Base-by-base conservation (phyloP, 2,888 invertebrate species). In the Lobophora halterata region DNA sequence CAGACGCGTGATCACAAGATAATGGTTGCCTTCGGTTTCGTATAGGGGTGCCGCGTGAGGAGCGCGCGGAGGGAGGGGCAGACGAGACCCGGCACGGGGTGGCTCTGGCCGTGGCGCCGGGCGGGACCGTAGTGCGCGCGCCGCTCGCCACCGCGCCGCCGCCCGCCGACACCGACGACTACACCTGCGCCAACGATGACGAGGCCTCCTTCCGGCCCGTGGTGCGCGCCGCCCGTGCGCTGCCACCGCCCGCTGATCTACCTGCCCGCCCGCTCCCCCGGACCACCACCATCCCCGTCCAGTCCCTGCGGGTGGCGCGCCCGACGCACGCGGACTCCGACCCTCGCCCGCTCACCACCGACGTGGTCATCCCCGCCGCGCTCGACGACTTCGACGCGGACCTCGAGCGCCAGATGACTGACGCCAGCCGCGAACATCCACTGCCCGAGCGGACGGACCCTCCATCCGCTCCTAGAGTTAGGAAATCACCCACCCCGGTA, bases 11-110 rank as follows among this genome's bases (percentile, higher is more conserved):
- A 47, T 51, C 39, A 38, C 31, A 51, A 58, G 61, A 62, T 75
- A 74, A 79, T 73, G 82, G 91, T 91, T 92, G 94, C 93, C 94
- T 93, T 93, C 93, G 94, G 94, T 93, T 94, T 79, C 73, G 92
- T 91, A 90, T 92, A 93, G 93, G 92, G 91, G 90, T 85, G 85
- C 61, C 51, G 59, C 59, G 60, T 5, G n/a, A 2, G 29, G 37
- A 43, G 50, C 49, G 47, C 46, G 45, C 29, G 33, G 43, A 46
- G 43, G 81, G 71, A 66, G 66, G 51, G 45, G 46, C 35, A 43
- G 41, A 36, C 73, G 72, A 72, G 75, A 68, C 80, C 79, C 77
- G 77, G 53, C 72, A 65, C 80, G 61, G 82, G 79, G 89, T 92
- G 69, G 89, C 89, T 67, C 92, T 92, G 78, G 92, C 93, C 52